Conservation (phyloP, 2,113 vertebrate species). For the Smithornis capensis region DNA sequence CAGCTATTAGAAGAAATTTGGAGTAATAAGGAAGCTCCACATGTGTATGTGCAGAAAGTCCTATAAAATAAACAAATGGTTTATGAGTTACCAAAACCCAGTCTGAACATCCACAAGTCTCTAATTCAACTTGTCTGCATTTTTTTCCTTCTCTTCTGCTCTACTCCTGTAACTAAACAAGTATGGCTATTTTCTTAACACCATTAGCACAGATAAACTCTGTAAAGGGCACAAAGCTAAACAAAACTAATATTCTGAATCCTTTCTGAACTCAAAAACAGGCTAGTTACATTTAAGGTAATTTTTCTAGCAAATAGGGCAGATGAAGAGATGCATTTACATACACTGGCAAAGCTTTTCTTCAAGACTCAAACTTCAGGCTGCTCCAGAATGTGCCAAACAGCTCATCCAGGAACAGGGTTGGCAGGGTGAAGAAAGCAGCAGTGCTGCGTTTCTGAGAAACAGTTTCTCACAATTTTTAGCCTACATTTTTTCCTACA, state of each 20-base stretch:
- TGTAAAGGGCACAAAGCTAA: neutral
- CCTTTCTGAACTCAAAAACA: neutral
- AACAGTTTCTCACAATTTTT: neutral
- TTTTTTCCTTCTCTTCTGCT: neutral
- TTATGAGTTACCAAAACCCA: neutral
- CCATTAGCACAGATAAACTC: neutral
- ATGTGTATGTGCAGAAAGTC: conserved; percentile 91
- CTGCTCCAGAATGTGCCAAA: neutral
- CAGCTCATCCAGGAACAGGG: neutral
- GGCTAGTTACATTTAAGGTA: neutral
- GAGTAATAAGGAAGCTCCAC: conserved; percentile 97
- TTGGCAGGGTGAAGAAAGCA: neutral
- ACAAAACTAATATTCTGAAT: neutral
- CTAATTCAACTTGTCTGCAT: neutral
- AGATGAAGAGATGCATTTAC: neutral
- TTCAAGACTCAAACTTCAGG: neutral
- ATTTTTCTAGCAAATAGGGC: neutral
- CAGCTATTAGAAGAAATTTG: conserved; percentile 95
- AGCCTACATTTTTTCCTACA: neutral
- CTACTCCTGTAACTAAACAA: neutral
- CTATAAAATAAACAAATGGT: conserved; percentile 63
- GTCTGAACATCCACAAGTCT: neutral
- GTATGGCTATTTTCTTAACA: neutral
- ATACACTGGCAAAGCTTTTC: neutral
- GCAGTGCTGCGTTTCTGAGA: neutral